These are phyloP conservation scores for Actinernus sp. DNA, from an alignment of 92 coral and sea anemone species.

Conservation along the genomic window DNA sequence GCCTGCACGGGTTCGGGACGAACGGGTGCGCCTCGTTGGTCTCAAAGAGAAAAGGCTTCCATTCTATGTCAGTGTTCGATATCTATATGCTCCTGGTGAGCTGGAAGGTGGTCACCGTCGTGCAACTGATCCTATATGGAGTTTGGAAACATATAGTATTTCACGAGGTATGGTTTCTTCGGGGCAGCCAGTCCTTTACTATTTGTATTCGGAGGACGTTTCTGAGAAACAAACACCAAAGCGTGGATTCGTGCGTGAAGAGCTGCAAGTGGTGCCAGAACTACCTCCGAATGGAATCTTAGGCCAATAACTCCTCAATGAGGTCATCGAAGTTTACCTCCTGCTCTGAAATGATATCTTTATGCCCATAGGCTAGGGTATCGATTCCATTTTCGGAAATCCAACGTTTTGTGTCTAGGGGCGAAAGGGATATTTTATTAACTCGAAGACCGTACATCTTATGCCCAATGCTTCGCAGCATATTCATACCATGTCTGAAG, in stretches of 20 bases:
- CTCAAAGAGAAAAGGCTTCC: not conserved
- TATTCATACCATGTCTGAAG: constrained; percentile 9
- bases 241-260: constrained; percentile 2
- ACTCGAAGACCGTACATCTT: constrained; percentile 1
- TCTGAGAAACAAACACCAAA: not conserved
- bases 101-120: constrained; percentile 12
- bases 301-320: too few relatives aligned
- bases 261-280: not conserved
- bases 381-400: constrained; percentile 3
- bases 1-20: too few relatives aligned
- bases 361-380: constrained; percentile 11
- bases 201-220: not conserved
- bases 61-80: not conserved
- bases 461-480: constrained; percentile 1
- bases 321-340: too few relatives aligned
- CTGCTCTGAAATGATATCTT: too few relatives aligned
- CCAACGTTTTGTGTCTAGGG: constrained; percentile 14
- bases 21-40: not conserved
- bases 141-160: not conserved
- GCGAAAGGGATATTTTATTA: constrained; percentile 10
- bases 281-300: too few relatives aligned
- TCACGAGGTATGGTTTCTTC: not conserved
- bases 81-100: constrained; percentile 11
- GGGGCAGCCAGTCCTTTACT: constrained; percentile 10
- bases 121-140: constrained; percentile 29